Conservation (phyloP, 2,797 vertebrate genomes). For the Fundulus diaphanus region DNA sequence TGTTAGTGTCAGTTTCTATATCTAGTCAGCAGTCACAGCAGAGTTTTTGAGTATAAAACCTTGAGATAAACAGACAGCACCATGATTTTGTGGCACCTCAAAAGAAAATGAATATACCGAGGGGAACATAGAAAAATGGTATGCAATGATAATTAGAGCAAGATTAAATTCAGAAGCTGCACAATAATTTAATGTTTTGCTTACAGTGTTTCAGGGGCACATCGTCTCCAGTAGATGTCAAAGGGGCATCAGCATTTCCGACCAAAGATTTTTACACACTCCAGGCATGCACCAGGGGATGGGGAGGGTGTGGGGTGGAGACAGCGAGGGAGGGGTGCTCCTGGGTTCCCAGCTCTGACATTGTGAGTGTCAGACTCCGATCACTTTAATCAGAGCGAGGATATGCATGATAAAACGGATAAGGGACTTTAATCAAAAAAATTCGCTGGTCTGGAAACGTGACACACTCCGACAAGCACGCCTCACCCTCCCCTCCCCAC, state of each 20-base stretch:
- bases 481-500: slow-evolving; percentile 83
- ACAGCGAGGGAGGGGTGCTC: slow-evolving; percentile 68
- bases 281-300: slow-evolving; percentile 82
- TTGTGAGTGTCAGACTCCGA: slow-evolving; percentile 99
- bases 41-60: neutral
- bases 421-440: slow-evolving; percentile 99
- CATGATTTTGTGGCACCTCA: slow-evolving; percentile 1
- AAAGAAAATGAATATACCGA: neutral
- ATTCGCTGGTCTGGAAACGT: slow-evolving; percentile 99
- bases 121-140: neutral
- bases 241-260: slow-evolving; percentile 63
- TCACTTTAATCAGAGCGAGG: slow-evolving; percentile 99
- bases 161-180: neutral
- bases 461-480: slow-evolving; percentile 97
- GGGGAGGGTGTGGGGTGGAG: slow-evolving; percentile 28
- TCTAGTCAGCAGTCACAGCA: slow-evolving; percentile 6
- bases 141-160: neutral
- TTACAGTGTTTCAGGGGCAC: slow-evolving; percentile 5
- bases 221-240: slow-evolving; percentile 53
- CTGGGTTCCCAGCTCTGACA: slow-evolving; percentile 92
- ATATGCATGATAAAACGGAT: slow-evolving; percentile 99
- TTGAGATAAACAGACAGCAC: slow-evolving; percentile 2
- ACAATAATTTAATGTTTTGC: neutral
- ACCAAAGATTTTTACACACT: slow-evolving; percentile 89
- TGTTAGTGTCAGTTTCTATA: neutral